A percentile compares a stretch with the other conserved stretches of the same genome.
phyloP scores from a whole-genome alignment of 2,888 invertebrate species.

The Fragum fragum region DNA sequence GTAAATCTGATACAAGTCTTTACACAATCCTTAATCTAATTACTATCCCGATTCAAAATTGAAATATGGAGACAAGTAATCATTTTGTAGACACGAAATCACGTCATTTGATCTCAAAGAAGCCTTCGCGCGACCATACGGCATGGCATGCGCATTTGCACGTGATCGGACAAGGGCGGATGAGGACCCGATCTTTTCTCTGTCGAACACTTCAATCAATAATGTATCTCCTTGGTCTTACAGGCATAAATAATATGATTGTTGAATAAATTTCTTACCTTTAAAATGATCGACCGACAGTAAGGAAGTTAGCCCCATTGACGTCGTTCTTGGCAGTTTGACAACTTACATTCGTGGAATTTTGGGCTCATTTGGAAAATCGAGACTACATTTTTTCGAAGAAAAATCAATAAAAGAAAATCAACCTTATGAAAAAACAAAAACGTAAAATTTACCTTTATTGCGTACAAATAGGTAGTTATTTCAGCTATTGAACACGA shows the following conservation, averaged over 20 bases:
- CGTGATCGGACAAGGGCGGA: not conserved
- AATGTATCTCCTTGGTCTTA: no score
- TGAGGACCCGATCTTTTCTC: not conserved
- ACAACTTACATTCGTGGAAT: not conserved
- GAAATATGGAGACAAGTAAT: no score
- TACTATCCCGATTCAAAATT: no score
- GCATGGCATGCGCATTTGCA: not conserved
- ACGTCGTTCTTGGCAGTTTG: slow-evolving; percentile 1
- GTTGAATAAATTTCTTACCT: not conserved
- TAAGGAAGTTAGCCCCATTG: no score
- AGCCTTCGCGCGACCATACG: no score
- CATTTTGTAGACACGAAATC: no score
- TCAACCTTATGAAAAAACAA: not conserved
- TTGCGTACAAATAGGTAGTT: not conserved
- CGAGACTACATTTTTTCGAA: not conserved
- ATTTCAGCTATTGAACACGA: slow-evolving; percentile 11
- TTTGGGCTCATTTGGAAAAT: not conserved
- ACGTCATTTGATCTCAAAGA: no score
- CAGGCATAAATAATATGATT: no score
- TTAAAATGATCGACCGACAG: no score
- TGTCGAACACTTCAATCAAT: no score
- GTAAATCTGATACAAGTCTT: no score
- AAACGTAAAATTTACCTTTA: not conserved
- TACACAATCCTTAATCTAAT: no score
- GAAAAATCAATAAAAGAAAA: not conserved